Base-by-base conservation (phyloP, 2,113 vertebrate genomes). In the Sclerurus mexicanus region DNA sequence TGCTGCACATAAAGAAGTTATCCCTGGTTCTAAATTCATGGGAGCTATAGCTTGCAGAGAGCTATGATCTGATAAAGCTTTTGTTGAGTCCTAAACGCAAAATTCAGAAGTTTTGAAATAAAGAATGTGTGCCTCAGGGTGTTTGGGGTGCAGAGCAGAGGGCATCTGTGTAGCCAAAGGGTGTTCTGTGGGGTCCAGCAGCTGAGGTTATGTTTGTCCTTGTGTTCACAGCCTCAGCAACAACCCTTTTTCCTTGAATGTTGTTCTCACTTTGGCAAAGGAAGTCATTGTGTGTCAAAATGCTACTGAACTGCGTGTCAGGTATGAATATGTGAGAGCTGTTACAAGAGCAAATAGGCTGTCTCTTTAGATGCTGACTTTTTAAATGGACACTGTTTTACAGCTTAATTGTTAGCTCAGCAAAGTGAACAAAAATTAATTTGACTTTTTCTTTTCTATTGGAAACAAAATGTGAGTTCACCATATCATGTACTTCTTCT, bases 151-250 rank as follows among this genome's bases (percentile, higher is more conserved):
- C 1, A 12, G 42, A 72, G 44, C 30, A 74, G 80, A 84, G 52
- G 14, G 17, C 9, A 7, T 63, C 33, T 59, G 22, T 10, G 3
- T 40, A 37, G 40, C 13, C 25, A 21, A 62, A 22, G 49, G 27
- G 44, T 0, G 1, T 44, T 14, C 52, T 85, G 30, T 62, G 66
- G 58, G 33, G 28, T 60, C 33, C 53, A 62, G 46, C 66, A 73
- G 35, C 77, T 97, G 85, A 96, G 7, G 5, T 60, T 56, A 42
- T 84, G 3, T 52, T 94, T 37, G 44, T 80, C 24, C 49, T 71
- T 18, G 2, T 92, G 52, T 93, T 21, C 52, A n/a, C 97, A 98
- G 98, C 73, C 89, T 98, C 72, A 98, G 98, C 92, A 71, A 83
- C 80, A 98, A 96, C 39, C 7, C 10, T 3, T 39, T 98, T 50